These are phyloP conservation scores for Orbicella faveolata DNA, from an alignment of 64 coral and sea anemone genomes.

Conservation along the genomic window DNA sequence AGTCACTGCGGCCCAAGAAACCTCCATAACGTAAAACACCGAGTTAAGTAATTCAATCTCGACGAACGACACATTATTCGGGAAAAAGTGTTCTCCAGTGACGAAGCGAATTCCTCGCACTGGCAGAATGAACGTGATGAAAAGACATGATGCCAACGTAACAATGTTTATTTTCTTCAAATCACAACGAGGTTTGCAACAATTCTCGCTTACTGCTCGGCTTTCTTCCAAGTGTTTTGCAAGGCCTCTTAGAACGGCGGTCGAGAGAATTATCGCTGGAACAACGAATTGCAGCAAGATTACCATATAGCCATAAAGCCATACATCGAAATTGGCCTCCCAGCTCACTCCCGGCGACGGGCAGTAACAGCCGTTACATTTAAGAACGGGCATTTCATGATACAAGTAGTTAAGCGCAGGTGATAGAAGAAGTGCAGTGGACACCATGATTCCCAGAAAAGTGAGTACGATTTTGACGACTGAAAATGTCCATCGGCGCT, in stretches of 20 bases:
- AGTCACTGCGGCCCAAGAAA: background rate
- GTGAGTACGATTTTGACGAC: background rate
- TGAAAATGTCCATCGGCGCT: constrained; percentile 28
- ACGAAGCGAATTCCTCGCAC: constrained; percentile 34
- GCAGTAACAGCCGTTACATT: constrained; percentile 30
- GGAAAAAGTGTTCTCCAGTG: background rate
- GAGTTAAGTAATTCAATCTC: constrained; percentile 34
- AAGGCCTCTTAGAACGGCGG: background rate
- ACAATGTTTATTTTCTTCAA: constrained; percentile 23
- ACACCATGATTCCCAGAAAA: background rate
- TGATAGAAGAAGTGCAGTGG: background rate
- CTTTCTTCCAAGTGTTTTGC: constrained; percentile 14
- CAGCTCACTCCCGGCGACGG: constrained; percentile 23
- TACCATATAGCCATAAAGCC: constrained; percentile 37
- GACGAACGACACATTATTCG: background rate
- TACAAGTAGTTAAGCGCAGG: constrained; percentile 25
- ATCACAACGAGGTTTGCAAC: background rate
- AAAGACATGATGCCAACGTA: background rate
- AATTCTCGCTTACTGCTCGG: background rate
- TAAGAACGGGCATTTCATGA: constrained; percentile 6
- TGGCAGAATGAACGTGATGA: constrained; percentile 9
- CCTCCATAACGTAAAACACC: constrained; percentile 10
- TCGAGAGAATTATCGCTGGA: constrained; percentile 10
- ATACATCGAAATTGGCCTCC: constrained; percentile 42
- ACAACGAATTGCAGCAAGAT: constrained; percentile 19